Evolutionary conservation across 2,113 vertebrate genomes (phyloP).

Genomic region (Oncorhynchus kisutch): DNA sequence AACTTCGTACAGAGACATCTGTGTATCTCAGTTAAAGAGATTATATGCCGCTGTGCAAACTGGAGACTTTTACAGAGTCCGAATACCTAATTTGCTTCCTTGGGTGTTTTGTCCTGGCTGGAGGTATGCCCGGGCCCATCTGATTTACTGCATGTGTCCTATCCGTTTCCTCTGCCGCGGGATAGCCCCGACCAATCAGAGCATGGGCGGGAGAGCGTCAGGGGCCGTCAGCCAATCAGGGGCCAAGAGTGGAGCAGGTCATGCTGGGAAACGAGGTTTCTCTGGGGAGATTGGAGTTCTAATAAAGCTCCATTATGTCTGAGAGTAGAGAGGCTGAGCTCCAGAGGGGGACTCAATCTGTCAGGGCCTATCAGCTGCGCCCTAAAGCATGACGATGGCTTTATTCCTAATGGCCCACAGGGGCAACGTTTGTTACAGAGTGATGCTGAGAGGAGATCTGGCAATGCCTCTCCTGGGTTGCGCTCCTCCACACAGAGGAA

Average conservation of each 20-base stretch:
- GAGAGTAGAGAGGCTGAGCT: constrained; percentile 41
- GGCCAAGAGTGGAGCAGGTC: constrained; percentile 21
- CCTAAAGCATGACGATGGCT: constrained; percentile 42
- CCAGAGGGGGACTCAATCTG: constrained; percentile 52
- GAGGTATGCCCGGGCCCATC: constrained; percentile 20
- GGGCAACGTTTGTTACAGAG: constrained; percentile 32
- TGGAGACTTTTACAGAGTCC: too few species aligned
- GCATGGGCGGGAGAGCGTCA: background rate
- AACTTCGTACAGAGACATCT: too few species aligned
- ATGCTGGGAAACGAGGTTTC: constrained; percentile 43
- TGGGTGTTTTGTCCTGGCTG: constrained; percentile 11
- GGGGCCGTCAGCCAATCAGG: background rate
- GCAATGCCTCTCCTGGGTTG: constrained; percentile 25
- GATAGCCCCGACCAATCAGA: constrained; percentile 7
- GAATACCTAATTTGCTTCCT: too few species aligned
- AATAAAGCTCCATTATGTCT: constrained; percentile 54
- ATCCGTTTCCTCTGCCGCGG: constrained; percentile 25
- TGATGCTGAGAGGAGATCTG: constrained; percentile 8
- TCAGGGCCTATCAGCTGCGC: constrained; percentile 49
- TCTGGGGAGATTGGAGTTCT: constrained; percentile 39
- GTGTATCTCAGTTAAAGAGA: too few species aligned
- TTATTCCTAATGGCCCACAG: constrained; percentile 40
- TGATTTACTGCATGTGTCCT: constrained; percentile 50
- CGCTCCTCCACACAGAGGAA: background rate
- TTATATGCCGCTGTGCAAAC: too few species aligned